Conservation (phyloP, 2,113 vertebrate species). For the Manacus vitellinus region DNA sequence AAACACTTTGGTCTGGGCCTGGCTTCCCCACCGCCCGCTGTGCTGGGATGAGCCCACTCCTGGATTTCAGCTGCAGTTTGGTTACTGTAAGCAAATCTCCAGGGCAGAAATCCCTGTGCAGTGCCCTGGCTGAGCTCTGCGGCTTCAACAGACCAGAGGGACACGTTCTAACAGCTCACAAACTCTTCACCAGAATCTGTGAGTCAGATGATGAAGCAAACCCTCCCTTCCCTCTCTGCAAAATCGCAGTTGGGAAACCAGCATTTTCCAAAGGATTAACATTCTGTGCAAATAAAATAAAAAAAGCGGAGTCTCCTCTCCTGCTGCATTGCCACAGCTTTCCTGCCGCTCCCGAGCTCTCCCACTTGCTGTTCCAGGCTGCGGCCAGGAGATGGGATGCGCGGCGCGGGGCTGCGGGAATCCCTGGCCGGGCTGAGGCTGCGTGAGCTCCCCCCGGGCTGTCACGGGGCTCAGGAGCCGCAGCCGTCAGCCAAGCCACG, state of each 20-base stretch:
- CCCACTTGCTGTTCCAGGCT: background rate
- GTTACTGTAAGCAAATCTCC: background rate
- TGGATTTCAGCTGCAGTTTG: background rate
- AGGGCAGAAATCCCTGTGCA: background rate
- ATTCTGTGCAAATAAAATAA: rapidly evolving
- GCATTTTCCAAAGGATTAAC: background rate
- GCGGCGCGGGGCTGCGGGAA: background rate
- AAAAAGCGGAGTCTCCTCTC: rapidly evolving
- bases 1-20: rapidly evolving
- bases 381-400: background rate
- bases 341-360: background rate
- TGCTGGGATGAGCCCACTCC: rapidly evolving
- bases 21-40: rapidly evolving
- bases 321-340: rapidly evolving
- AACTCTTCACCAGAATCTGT: background rate
- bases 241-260: rapidly evolving
- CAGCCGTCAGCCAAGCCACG: rapidly evolving
- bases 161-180: background rate
- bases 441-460: background rate
- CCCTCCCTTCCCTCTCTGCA: too few species aligned
- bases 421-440: background rate
- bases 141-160: background rate
- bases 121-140: background rate
- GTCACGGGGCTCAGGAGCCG: background rate
- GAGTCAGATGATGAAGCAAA: background rate